Conservation (phyloP, 2,888 invertebrate genomes). For the Agrotis clavis region DNA sequence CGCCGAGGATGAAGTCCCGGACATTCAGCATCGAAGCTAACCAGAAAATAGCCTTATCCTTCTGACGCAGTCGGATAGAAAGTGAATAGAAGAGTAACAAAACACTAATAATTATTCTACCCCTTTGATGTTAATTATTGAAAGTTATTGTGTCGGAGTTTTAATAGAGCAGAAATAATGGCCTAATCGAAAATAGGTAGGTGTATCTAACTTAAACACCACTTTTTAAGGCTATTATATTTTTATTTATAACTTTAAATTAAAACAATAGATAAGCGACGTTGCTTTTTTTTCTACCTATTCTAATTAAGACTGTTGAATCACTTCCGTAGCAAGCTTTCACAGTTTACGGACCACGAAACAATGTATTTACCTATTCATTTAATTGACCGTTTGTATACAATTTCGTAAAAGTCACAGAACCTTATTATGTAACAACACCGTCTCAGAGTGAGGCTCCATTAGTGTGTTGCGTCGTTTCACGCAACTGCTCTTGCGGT, state of each 20-base stretch:
- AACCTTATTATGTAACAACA: slow-evolving; percentile 5
- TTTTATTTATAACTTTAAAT: background rate
- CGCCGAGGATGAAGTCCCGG: too few species aligned
- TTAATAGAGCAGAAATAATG: background rate
- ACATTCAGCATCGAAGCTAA: too few species aligned
- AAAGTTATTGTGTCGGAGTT: background rate
- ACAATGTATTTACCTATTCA: background rate
- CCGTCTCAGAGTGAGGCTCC: background rate
- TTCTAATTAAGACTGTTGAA: background rate
- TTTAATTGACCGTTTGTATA: slow-evolving; percentile 2
- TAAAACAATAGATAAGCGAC: too few species aligned
- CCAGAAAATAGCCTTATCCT: too few species aligned
- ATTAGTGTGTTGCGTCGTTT: too few species aligned
- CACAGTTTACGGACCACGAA: background rate
- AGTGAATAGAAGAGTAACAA: too few species aligned
- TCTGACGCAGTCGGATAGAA: too few species aligned
- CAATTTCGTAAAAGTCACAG: background rate
- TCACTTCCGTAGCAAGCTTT: slow-evolving; percentile 18
- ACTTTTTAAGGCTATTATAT: background rate
- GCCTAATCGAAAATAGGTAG: too few species aligned
- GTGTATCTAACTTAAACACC: background rate
- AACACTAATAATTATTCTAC: too few species aligned
- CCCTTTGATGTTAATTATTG: too few species aligned
- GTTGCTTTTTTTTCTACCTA: too few species aligned
- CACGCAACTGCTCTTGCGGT: too few species aligned